Percentiles rank a stretch among this genome's conserved stretches.
These are phyloP conservation scores for Lepus oiostolus DNA, from an alignment of 2,797 vertebrate genomes.

Conservation along the genomic window DNA sequence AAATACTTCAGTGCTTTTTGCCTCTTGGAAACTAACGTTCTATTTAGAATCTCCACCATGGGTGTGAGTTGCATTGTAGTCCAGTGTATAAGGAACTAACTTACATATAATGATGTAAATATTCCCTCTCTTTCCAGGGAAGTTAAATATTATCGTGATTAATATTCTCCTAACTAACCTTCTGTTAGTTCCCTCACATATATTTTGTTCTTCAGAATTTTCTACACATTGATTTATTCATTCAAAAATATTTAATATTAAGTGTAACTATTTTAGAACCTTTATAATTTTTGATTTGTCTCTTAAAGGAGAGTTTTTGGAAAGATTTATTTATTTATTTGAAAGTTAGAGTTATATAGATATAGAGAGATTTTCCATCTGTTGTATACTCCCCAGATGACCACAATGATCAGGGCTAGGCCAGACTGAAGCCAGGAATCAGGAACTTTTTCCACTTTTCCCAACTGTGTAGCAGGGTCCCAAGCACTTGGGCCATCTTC, in stretches of 20 bases:
- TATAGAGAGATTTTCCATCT: no score
- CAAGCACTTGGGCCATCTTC: no score
- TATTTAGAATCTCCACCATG: neutral
- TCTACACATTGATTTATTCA: neutral
- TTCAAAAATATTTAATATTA: conserved; percentile 41
- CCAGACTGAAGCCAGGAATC: no score
- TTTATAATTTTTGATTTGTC: conserved; percentile 14
- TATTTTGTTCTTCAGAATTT: conserved; percentile 31
- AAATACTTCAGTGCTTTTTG: neutral
- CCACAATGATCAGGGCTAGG: no score
- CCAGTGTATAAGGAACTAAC: neutral
- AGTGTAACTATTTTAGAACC: conserved; percentile 2
- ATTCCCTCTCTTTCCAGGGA: neutral
- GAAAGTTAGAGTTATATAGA: no score
- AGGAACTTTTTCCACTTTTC: no score
- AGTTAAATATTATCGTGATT: neutral
- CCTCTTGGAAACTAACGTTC: neutral
- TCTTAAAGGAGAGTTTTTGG: neutral
- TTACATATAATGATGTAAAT: neutral
- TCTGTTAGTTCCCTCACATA: neutral
- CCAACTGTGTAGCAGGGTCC: no score
- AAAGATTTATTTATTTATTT: no score
- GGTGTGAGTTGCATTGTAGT: neutral
- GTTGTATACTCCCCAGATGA: no score
- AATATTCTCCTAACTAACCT: neutral